Base-by-base conservation (phyloP, 2,797 vertebrate species). In the Lepilemur septentrionalis region DNA sequence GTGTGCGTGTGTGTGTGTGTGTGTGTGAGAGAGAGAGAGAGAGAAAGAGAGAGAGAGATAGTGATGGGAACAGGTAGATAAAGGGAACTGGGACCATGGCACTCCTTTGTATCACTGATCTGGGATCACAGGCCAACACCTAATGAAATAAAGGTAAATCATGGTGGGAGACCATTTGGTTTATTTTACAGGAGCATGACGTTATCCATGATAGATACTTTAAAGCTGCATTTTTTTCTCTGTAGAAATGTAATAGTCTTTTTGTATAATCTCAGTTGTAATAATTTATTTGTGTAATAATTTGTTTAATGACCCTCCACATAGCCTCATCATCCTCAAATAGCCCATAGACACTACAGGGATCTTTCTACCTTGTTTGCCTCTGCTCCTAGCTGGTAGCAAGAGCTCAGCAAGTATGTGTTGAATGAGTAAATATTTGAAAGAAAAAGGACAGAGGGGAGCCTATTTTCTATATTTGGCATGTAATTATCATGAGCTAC, bases 211-310 rank as follows among this genome's bases (percentile, higher is more conserved):
- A 73, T 88, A n/a, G 41, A 18, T 75, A 32, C 25, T 85, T 95
- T 88, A 84, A 91, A 93, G 35, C 59, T 78, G 3, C 30, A 70
- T n/a, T 48, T 92, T 59, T 92, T 93, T 84, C 65, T 86, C 55
- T 91, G 8, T 96, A 76, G 38, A 95, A 93, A 70, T 88, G 11
- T 57, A 65, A 9, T 59, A 13, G 4, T 80, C 57, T 72, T 93
- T 67, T 65, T 25, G 13, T 88, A 32, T 91, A 86, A 61, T 70
- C 50, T 23, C 13, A 90, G 2, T 86, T 63, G 18, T 67, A 81
- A 48, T 65, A 57, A 63, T 55, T 82, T 94, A 59, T 41, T 67
- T 32, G 18, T 80, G 3, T 70, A 72, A 41, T 50, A 43, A 28
- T 88, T 92, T 35, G 3, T 41, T 82, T 89, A 78, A 17, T 87